These are phyloP conservation scores for Chaetodon trifascialis DNA, from an alignment of 2,113 vertebrate species.

Conservation along the genomic window DNA sequence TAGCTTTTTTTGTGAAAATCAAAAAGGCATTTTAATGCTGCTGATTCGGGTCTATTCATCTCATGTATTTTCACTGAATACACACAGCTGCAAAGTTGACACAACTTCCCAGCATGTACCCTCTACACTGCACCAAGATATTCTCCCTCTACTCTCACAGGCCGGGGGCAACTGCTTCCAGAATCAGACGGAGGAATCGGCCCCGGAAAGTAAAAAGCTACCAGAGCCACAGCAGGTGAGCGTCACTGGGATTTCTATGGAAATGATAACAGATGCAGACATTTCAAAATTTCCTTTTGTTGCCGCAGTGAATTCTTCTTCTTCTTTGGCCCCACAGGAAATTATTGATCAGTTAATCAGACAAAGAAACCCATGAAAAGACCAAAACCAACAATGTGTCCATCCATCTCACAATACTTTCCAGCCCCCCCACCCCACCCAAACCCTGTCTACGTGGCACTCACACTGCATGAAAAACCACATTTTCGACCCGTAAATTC, in stretches of 20 bases:
- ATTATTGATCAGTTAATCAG: background rate
- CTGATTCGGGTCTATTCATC: background rate
- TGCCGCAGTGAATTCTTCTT: background rate
- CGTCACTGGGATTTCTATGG: background rate
- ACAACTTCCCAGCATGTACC: constrained; percentile 14
- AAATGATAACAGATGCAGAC: constrained; percentile 14
- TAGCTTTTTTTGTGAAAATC: background rate
- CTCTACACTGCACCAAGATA: background rate
- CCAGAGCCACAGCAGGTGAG: constrained; percentile 79
- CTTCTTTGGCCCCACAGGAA: background rate
- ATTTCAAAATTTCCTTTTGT: background rate
- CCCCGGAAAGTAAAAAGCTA: constrained; percentile 74
- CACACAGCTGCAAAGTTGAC: background rate
- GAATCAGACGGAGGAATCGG: constrained; percentile 80
- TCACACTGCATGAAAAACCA: no score
- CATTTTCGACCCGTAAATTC: no score
- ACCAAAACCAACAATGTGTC: background rate
- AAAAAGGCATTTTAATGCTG: background rate
- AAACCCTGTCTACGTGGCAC: background rate
- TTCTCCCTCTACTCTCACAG: constrained; percentile 58
- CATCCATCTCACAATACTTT: background rate
- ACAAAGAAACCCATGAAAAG: background rate
- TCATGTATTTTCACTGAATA: constrained; percentile 8
- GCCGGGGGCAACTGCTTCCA: constrained; percentile 77
- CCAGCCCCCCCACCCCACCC: no score